Evolutionary conservation across 1,140 invertebrate species (phyloP).

Genomic region (Hesperophylax magnus): DNA sequence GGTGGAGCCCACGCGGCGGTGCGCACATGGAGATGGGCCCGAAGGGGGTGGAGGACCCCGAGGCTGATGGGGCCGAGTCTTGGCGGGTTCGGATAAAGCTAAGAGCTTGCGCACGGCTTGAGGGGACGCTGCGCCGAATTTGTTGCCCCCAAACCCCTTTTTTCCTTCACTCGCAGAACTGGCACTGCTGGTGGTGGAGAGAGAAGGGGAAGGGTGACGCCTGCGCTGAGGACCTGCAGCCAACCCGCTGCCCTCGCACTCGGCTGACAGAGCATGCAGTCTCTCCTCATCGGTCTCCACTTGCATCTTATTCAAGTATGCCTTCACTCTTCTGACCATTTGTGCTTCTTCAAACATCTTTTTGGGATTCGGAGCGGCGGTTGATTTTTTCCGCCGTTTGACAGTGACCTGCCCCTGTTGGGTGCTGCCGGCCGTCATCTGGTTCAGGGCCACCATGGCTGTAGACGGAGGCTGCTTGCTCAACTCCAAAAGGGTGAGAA

Average conservation of each 20-base stretch:
- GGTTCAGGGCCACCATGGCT: conserved; percentile 91
- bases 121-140: conserved; percentile 93
- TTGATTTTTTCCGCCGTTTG: conserved; percentile 91
- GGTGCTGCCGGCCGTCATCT: conserved; percentile 80
- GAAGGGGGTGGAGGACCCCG: conserved; percentile 73
- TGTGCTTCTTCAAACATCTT: conserved; percentile 99
- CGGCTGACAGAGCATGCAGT: conserved; percentile 88
- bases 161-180: conserved; percentile 88
- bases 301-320: conserved; percentile 94
- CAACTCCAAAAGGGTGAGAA: conserved; percentile 87
- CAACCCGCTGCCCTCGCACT: conserved; percentile 85
- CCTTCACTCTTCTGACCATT: conserved; percentile 96
- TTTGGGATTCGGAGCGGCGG: conserved; percentile 93
- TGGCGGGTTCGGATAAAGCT: conserved; percentile 87
- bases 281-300: conserved; percentile 93
- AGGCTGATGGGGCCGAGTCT: conserved; percentile 89
- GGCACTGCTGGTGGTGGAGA: conserved; percentile 90
- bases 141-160: conserved; percentile 74
- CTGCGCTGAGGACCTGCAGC: conserved; percentile 75
- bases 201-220: conserved; percentile 87
- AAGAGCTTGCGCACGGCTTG: conserved; percentile 95
- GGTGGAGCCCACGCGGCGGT: conserved; percentile 76
- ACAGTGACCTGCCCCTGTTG: conserved; percentile 85
- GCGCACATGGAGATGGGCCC: conserved; percentile 77
- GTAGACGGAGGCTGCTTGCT: conserved; percentile 89